These are phyloP conservation scores for Linepithema humile DNA, from an alignment of 1,140 invertebrate genomes.

Conservation along the genomic window DNA sequence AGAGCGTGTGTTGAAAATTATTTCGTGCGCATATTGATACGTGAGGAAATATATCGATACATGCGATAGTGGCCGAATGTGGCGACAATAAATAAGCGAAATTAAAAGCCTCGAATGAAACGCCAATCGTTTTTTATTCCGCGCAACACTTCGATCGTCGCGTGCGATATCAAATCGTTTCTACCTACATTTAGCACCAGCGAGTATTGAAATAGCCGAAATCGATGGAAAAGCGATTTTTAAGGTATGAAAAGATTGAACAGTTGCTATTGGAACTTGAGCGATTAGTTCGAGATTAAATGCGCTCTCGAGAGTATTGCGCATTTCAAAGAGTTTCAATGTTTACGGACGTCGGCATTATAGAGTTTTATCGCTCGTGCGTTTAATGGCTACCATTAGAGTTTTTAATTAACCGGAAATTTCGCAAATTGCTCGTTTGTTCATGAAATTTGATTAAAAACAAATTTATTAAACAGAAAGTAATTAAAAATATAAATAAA, in stretches of 20 bases:
- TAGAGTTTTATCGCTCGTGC: conserved; percentile 3
- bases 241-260: not conserved
- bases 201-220: conserved; percentile 22
- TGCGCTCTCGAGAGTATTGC: not conserved
- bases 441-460: not conserved
- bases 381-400: conserved; percentile 30
- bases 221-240: conserved; percentile 1
- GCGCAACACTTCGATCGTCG: not conserved
- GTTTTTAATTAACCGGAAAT: conserved; percentile 46
- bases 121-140: not conserved
- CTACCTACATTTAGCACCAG: not conserved
- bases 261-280: not conserved
- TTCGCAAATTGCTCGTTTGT: conserved; percentile 8
- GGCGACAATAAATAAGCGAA: not conserved
- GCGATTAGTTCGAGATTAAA: not conserved
- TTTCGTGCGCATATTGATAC: not conserved
- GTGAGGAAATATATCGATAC: not conserved
- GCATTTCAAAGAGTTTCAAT: not conserved
- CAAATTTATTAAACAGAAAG: conserved; percentile 3
- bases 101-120: conserved; percentile 39
- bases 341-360: not conserved
- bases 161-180: not conserved
- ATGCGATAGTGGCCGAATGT: not conserved
- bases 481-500: not conserved
- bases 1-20: not conserved